phyloP scores from a whole-genome alignment of 1,140 invertebrate genomes.

The Leptopilina boulardi region DNA sequence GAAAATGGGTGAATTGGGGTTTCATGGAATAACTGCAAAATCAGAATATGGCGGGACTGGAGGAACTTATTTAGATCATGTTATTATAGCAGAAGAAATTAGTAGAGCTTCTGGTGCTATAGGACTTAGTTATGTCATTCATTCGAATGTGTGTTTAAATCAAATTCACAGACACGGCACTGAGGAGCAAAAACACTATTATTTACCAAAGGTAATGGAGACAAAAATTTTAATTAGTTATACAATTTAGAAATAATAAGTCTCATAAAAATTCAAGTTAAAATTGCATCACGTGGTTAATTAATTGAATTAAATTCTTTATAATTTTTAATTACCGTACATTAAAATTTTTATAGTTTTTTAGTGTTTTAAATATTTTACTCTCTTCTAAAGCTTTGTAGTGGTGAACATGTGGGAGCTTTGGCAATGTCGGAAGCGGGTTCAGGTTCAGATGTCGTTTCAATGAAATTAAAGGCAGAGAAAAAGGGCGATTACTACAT shows the following conservation, averaged over 20 bases:
- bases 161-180: too few species aligned
- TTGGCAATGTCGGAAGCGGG: too few species aligned
- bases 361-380: too few species aligned
- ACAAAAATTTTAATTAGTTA: not conserved
- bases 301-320: too few species aligned
- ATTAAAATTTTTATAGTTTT: too few species aligned
- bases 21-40: too few species aligned
- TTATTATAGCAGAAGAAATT: slow-evolving; percentile 96
- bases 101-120: slow-evolving; percentile 90
- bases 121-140: slow-evolving; percentile 95
- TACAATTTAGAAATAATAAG: not conserved
- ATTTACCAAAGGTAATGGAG: slow-evolving; percentile 92
- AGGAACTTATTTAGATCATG: slow-evolving; percentile 93
- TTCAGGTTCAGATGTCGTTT: slow-evolving; percentile 97
- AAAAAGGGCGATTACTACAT: slow-evolving; percentile 94
- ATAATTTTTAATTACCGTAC: too few species aligned
- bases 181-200: slow-evolving; percentile 94
- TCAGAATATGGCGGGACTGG: slow-evolving; percentile 95
- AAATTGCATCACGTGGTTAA: too few species aligned
- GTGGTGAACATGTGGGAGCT: too few species aligned
- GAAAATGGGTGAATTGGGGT: slow-evolving; percentile 91
- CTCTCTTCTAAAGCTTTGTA: too few species aligned
- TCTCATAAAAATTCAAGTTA: too few species aligned
- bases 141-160: slow-evolving; percentile 98
- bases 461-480: slow-evolving; percentile 95